Percentiles rank a stretch among this genome's conserved stretches.
Conservation (phyloP, 2,797 vertebrate species). For the Acrossocheilus fasciatus region DNA sequence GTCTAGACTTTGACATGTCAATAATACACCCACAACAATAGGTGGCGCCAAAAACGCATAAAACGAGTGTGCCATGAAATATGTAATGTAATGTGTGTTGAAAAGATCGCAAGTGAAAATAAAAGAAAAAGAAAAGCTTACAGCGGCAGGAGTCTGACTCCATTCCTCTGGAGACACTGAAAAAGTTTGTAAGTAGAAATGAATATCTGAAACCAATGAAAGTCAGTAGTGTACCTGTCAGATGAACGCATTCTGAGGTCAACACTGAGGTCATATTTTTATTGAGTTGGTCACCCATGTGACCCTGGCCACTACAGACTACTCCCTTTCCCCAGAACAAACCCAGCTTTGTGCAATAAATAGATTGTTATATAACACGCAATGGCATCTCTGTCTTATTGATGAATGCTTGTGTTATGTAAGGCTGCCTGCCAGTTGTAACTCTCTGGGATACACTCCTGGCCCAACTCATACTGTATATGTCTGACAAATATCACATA, state of each 20-base stretch:
- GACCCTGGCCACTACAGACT: conserved; percentile 15
- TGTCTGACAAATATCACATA: conserved; percentile 25
- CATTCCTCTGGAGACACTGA: not conserved
- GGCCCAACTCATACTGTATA: conserved; percentile 1
- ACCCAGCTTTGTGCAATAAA: conserved; percentile 54
- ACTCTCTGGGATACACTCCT: conserved; percentile 23
- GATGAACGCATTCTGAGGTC: not conserved
- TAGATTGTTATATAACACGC: conserved; percentile 52
- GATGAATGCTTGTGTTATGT: conserved; percentile 49
- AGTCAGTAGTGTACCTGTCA: conserved; percentile 9
- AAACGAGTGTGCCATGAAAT: too few relatives aligned
- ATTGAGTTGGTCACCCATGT: conserved; percentile 35
- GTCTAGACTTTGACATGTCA: too few relatives aligned
- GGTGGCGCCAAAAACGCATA: too few relatives aligned
- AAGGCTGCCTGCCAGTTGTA: conserved; percentile 39
- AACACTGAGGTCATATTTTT: conserved; percentile 15
- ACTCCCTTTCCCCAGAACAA: conserved; percentile 50
- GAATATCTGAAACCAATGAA: not conserved
- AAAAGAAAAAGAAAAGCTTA: too few relatives aligned
- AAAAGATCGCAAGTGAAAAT: too few relatives aligned
- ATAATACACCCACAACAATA: too few relatives aligned
- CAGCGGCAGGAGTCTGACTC: not conserved
- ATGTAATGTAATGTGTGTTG: too few relatives aligned
- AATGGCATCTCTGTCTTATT: conserved; percentile 53
- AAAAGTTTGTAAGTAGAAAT: not conserved